phyloP scores from a whole-genome alignment of 2,888 invertebrate genomes.

The Ophioninae sp. region DNA sequence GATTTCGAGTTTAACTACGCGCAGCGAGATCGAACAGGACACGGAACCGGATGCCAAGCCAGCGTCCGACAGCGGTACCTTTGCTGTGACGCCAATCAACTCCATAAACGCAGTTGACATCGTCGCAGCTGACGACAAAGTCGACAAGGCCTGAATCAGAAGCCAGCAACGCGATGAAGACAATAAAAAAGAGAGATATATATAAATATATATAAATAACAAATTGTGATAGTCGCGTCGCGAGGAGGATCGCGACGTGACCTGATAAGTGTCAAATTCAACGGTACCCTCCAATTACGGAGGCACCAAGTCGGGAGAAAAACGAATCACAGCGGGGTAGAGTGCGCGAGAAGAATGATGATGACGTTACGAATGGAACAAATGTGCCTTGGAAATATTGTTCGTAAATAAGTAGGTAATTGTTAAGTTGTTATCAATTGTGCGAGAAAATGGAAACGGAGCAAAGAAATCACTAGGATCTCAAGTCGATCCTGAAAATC shows the following conservation, averaged over 20 bases:
- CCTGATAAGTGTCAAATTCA: conserved; percentile 65
- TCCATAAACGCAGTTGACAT: conserved; percentile 68
- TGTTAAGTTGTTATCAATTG: conserved; percentile 34
- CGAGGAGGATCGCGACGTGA: conserved; percentile 66
- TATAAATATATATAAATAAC: conserved; percentile 50
- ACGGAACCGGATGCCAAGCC: conserved; percentile 65
- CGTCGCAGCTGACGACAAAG: conserved; percentile 66
- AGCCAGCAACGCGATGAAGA: conserved; percentile 1
- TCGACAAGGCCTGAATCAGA: conserved; percentile 71
- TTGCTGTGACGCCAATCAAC: conserved; percentile 61
- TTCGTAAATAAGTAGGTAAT: conserved; percentile 54
- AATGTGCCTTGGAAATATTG: conserved; percentile 32
- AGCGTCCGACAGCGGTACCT: conserved; percentile 65
- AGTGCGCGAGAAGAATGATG: neutral
- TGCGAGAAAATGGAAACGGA: neutral
- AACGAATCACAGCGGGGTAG: conserved; percentile 8
- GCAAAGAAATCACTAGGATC: conserved; percentile 7
- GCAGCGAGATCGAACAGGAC: conserved; percentile 66
- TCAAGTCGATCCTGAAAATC: conserved; percentile 33
- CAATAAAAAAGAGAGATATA: conserved; percentile 52
- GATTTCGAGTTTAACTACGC: conserved; percentile 69
- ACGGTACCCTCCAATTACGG: neutral
- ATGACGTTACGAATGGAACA: conserved; percentile 19
- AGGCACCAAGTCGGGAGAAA: conserved; percentile 20
- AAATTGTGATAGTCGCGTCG: conserved; percentile 79